These are phyloP conservation scores for Dicentrarchus labrax DNA, from an alignment of 2,113 vertebrate genomes.

Conservation along the genomic window DNA sequence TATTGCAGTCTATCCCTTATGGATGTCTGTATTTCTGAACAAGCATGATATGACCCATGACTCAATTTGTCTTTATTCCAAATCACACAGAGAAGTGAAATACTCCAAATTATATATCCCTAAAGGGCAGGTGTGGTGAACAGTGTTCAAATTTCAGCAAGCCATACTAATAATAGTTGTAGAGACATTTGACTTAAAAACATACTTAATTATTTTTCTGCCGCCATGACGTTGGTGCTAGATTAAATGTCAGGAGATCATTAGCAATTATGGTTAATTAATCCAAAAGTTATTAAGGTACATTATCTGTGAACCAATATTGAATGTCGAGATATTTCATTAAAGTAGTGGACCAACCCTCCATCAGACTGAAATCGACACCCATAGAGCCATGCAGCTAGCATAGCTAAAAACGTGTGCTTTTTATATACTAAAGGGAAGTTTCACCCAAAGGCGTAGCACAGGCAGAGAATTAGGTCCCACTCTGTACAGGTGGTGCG, in stretches of 20 bases:
- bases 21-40: background rate
- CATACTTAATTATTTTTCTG: background rate
- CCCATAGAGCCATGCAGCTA: background rate
- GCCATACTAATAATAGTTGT: background rate
- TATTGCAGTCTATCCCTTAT: background rate
- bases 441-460: background rate
- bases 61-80: background rate
- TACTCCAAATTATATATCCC: background rate
- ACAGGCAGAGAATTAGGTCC: background rate
- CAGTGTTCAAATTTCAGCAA: background rate
- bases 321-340: background rate
- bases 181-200: background rate
- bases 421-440: background rate
- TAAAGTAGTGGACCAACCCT: too few species aligned
- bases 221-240: background rate
- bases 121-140: background rate
- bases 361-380: background rate
- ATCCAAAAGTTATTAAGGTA: background rate
- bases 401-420: background rate
- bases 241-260: background rate
- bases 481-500: background rate
- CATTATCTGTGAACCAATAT: background rate
- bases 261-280: background rate
- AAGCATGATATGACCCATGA: background rate
- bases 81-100: constrained; percentile 10